A percentile compares a stretch with the other conserved stretches of the same genome.
phyloP scores from a whole-genome alignment of 2,797 vertebrate species.

The Onychomys arenicola region DNA sequence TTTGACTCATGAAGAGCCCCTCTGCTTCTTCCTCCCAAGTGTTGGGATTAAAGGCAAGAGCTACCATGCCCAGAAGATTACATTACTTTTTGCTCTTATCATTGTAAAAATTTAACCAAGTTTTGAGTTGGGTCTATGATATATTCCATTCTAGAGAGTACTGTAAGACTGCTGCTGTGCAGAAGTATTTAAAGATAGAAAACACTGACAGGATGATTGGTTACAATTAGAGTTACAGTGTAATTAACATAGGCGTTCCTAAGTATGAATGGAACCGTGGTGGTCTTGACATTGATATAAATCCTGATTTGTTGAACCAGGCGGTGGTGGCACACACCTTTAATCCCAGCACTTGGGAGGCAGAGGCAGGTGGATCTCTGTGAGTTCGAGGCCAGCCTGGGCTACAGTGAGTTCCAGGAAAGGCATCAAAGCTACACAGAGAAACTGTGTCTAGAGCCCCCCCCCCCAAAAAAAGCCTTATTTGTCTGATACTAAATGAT shows the following conservation, averaged over 20 bases:
- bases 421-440: no score
- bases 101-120: background rate
- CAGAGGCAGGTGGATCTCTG: no score
- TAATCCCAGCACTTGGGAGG: no score
- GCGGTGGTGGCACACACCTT: no score
- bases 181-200: background rate
- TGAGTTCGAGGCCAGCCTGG: no score
- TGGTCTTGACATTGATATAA: no score
- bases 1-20: background rate
- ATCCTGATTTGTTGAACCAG: background rate
- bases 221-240: background rate
- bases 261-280: background rate
- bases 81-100: background rate
- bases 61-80: background rate
- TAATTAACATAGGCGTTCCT: background rate
- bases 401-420: no score
- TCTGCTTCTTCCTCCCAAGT: background rate
- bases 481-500: background rate
- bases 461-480: background rate
- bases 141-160: slow-evolving; percentile 29
- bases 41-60: background rate
- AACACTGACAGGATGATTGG: background rate
- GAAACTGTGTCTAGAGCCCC: no score
- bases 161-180: background rate
- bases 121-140: slow-evolving; percentile 16